Evolutionary conservation across 2,113 vertebrate species (phyloP).

Genomic region (Triplophysa dalaica): DNA sequence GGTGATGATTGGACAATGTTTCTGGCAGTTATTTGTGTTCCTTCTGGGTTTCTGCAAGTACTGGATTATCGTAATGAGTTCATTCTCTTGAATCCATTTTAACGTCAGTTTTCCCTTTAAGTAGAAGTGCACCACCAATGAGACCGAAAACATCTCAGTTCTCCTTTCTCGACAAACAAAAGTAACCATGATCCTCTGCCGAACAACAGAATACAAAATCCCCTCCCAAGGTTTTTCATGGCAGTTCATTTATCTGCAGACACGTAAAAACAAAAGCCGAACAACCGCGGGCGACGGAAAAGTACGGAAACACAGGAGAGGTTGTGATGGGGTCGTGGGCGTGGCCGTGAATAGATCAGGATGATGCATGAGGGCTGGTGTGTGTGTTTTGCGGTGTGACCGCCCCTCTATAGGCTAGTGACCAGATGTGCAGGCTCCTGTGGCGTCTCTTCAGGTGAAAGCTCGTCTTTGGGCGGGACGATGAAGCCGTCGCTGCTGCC

Average conservation of each 20-base stretch:
- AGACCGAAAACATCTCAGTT: constrained; percentile 74
- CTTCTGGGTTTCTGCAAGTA: constrained; percentile 69
- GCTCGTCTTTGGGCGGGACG: constrained; percentile 87
- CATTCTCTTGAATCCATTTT: constrained; percentile 53
- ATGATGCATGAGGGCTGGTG: not conserved
- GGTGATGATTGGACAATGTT: constrained; percentile 61
- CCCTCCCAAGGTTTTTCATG: not conserved
- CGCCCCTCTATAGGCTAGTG: constrained; percentile 91
- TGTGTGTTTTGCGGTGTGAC: constrained; percentile 42
- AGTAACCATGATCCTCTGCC: constrained; percentile 4
- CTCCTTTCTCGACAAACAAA: not conserved
- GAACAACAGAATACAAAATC: constrained; percentile 42
- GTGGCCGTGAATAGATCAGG: constrained; percentile 54
- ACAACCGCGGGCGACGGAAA: constrained; percentile 82
- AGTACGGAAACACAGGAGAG: constrained; percentile 69
- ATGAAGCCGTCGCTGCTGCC: constrained; percentile 98
- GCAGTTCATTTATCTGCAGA: constrained; percentile 39
- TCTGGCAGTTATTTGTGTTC: constrained; percentile 77
- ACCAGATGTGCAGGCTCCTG: constrained; percentile 91
- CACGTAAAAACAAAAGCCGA: constrained; percentile 75
- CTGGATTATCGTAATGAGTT: constrained; percentile 69
- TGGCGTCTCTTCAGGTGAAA: constrained; percentile 77
- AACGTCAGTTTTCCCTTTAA: constrained; percentile 61
- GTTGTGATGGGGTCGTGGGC: constrained; percentile 28
- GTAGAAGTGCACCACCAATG: constrained; percentile 50